Base-by-base conservation (phyloP, 37 sponge, comb jelly and placozoan genomes). In the Tethya wilhelma region DNA sequence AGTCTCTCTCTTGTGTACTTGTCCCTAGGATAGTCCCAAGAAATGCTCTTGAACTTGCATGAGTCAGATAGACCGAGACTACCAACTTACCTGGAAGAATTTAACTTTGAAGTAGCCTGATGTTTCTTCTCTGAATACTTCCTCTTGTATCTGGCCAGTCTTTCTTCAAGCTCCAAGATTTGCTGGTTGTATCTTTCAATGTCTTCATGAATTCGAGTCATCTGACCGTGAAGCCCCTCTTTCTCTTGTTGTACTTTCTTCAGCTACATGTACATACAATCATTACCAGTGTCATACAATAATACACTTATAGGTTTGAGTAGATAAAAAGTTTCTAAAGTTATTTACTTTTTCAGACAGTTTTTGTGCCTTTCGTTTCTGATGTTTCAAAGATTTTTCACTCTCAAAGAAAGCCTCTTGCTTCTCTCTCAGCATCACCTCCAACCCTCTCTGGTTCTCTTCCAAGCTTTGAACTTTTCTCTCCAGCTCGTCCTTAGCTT, bases 21-120 rank as follows among this genome's bases (percentile, higher is more conserved):
- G 34, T 68, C 67, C 70, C 88, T 66, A 66, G 19, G 14, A 8
- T 11, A n/a, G n/a, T n/a, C n/a, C n/a, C n/a, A n/a, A n/a, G n/a
- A n/a, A n/a, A n/a, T n/a, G n/a, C n/a, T n/a, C n/a, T n/a, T n/a
- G n/a, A n/a, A n/a, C n/a, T n/a, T n/a, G n/a, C n/a, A n/a, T n/a
- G n/a, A n/a, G n/a, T n/a, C 4, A 12, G 9, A 67, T 44, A 38
- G 58, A 2, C n/a, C n/a, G n/a, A n/a, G n/a, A n/a, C n/a, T n/a
- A n/a, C n/a, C n/a, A n/a, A n/a, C 45, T 41, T 68, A 88, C 83
- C 30, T 44, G 43, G 69, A 69, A n/a, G 82, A 63, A 38, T 36
- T 4, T 8, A 75, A 53, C 70, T 74, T 65, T 12, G 74, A 75
- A 26, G 2, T 32, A 19, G 75, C 43, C n/a, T 31, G 68, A 56